Evolutionary conservation across 64 coral and sea anemone species (phyloP).

Genomic region (Anthopleura sola): DNA sequence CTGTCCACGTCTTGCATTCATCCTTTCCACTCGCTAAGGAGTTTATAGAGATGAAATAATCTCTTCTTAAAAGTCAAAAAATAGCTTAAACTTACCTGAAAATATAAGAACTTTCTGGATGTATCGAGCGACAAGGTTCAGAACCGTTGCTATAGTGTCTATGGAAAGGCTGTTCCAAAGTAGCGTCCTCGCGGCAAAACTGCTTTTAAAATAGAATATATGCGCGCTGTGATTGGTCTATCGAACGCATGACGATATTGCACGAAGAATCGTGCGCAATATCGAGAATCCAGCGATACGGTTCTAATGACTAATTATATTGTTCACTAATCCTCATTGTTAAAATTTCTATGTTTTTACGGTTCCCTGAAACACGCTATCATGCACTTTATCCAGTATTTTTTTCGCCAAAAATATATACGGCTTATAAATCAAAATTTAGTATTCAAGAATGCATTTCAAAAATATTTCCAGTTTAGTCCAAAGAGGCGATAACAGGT

Average conservation of each 20-base stretch:
- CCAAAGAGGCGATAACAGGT: neutral
- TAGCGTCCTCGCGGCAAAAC: neutral
- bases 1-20: too few relatives aligned
- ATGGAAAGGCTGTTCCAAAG: neutral
- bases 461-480: neutral
- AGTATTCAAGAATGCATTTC: too few relatives aligned
- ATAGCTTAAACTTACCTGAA: neutral
- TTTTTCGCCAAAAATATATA: neutral
- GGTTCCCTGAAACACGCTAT: neutral
- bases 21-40: neutral
- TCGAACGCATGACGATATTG: neutral
- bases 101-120: neutral
- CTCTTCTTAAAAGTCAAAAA: neutral
- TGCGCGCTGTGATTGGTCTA: neutral
- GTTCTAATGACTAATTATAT: neutral
- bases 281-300: neutral
- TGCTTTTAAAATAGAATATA: neutral
- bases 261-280: neutral
- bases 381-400: neutral
- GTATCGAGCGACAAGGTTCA: too few relatives aligned
- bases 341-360: neutral
- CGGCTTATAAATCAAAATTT: neutral
- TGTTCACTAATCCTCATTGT: neutral
- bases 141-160: neutral
- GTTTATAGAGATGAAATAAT: too few relatives aligned